Evolutionary conservation across 2,888 invertebrate species (phyloP).

Genomic region (Podotricha telesiphe): DNA sequence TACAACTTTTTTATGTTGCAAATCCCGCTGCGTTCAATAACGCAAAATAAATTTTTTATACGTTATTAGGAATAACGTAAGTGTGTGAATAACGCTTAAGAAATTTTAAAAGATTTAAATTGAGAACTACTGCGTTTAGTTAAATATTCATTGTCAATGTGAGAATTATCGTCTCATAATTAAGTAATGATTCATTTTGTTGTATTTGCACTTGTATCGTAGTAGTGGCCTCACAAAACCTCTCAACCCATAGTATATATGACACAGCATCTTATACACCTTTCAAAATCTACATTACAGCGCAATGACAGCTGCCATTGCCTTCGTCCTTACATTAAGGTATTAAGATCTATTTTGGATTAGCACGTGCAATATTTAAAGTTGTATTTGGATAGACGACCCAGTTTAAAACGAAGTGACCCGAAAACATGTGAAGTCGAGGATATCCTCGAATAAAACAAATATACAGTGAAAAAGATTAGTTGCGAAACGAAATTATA

Average conservation of each 20-base stretch:
- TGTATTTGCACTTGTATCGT: neutral
- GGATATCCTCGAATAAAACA: slow-evolving; percentile 41
- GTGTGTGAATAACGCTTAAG: no score
- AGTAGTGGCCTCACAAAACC: slow-evolving; percentile 26
- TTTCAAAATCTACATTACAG: slow-evolving; percentile 40
- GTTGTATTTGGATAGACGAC: slow-evolving; percentile 34
- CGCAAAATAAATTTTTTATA: no score
- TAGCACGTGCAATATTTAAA: slow-evolving; percentile 13
- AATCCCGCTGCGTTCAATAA: no score
- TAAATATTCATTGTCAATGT: no score
- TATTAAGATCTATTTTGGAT: slow-evolving; percentile 24
- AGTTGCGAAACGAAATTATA: slow-evolving; percentile 25
- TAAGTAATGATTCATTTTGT: no score
- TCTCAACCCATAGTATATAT: slow-evolving; percentile 32
- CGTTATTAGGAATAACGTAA: no score
- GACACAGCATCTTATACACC: slow-evolving; percentile 40
- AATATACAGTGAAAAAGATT: slow-evolving; percentile 40
- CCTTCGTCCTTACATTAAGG: neutral
- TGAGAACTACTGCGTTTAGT: no score
- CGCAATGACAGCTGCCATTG: slow-evolving; percentile 20
- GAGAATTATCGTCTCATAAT: no score
- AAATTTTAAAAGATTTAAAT: no score
- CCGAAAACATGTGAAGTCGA: slow-evolving; percentile 41
- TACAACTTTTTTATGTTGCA: no score
- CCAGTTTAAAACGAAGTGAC: slow-evolving; percentile 42